Evolutionary conservation across 1,140 invertebrate species (phyloP), one percentile per base, ranked within the genome.

Genomic region (Aphaenogaster ashmeadi): DNA sequence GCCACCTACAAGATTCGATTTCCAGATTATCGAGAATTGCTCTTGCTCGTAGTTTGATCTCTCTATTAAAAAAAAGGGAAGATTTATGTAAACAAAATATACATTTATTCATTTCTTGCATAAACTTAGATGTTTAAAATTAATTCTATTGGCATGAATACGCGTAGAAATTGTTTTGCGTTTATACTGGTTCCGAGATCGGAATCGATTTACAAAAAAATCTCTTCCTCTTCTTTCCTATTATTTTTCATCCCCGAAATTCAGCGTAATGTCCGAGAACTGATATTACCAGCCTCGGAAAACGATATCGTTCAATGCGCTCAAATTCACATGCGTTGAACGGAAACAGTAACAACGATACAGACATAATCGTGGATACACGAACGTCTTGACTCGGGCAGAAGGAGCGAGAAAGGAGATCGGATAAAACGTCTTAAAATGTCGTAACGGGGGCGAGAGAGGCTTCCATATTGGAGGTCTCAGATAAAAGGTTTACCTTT

Each of bases 1-100:
- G 50, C 33, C 36, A 74, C 54, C 64, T 83, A 81, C 69, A 87
- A 85, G 74, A 90, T 88, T 86, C 86, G 89, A 90, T 91, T 90
- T 92, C 56, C 33, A 79, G 79, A 91, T 91, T 86, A 44, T 75
- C 47, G 21, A 41, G 56, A 64, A 75, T 58, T 69, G 69, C 54
- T 38, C 50, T 77, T 60, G 58, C 54, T 3, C 33, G 41, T 38
- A 33, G 38, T 77, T 78, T 44, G 44, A 44, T 18, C 54, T 41
- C 50, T 77, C 33, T 50, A 13, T 86, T 47, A 3, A 64, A 36
- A 11, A 36, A 79, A 36, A 21, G 8, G 1, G 54, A 67, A 67
- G 13, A 50, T 50, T 79, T 38, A 13, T 21, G 3, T n/a, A 41
- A 21, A 2, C 38, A n/a, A 41, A 41, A 67, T 13, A 67, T 41